Evolutionary conservation across 2,888 invertebrate genomes (phyloP).

Genomic region (Dasypolia templi): DNA sequence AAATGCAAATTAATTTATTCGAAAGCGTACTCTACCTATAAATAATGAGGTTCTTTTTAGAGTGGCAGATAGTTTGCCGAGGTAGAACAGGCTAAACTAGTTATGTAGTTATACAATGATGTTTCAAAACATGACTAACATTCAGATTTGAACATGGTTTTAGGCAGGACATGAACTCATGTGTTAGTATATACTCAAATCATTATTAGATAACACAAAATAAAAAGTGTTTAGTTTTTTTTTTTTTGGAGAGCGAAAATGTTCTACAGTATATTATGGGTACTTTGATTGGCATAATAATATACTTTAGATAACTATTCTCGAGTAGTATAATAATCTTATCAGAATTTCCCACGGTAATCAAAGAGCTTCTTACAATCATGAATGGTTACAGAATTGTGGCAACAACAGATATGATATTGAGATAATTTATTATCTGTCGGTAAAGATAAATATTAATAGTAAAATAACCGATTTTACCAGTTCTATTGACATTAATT

Average conservation of each 20-base stretch:
- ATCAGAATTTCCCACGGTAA: slow-evolving; percentile 39
- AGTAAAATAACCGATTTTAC: neutral
- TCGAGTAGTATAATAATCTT: slow-evolving; percentile 9
- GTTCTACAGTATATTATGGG: neutral
- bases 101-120: slow-evolving; percentile 42
- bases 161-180: neutral
- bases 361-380: slow-evolving; percentile 12
- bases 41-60: slow-evolving; percentile 8
- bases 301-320: neutral
- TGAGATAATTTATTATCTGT: neutral
- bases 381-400: neutral
- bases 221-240: neutral
- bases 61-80: neutral
- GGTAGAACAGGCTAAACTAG: slow-evolving; percentile 35
- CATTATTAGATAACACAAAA: neutral
- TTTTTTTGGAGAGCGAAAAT: neutral
- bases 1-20: neutral
- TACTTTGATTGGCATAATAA: neutral
- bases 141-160: slow-evolving; percentile 13
- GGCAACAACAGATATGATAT: neutral
- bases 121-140: slow-evolving; percentile 29
- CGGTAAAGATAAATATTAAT: neutral
- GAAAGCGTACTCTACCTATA: slow-evolving; percentile 14
- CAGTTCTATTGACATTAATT: neutral
- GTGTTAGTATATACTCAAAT: neutral